Percentiles rank a stretch among this genome's conserved stretches.
Conservation (phyloP, 2,113 vertebrate species). For the Prunella himalayana region DNA sequence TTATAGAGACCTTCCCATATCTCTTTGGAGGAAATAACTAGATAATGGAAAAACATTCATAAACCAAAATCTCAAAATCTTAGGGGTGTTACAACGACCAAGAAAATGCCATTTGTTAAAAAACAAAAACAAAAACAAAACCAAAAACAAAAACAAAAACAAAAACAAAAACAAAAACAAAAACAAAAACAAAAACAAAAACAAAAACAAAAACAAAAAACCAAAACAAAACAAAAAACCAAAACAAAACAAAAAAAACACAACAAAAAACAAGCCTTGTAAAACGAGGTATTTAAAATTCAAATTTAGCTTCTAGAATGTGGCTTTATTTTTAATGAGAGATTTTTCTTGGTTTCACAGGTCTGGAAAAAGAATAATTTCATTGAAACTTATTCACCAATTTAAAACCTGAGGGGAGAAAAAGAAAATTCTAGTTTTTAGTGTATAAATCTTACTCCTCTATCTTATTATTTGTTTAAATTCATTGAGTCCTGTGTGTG, state of each 20-base stretch:
- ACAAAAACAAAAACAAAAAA: no score
- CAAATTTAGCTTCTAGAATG: not conserved
- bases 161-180: no score
- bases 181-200: no score
- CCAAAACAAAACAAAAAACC: no score
- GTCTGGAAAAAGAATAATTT: not conserved
- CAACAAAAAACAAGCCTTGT: not conserved
- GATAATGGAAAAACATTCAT: not conserved
- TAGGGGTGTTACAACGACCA: not conserved
- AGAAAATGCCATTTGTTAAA: not conserved
- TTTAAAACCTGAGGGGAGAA: not conserved
- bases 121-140: no score
- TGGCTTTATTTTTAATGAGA: not conserved
- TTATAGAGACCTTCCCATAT: not conserved
- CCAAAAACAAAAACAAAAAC: no score
- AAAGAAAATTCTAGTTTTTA: not conserved
- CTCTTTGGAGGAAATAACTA: not conserved
- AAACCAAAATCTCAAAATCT: not conserved
- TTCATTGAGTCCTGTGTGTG: fast-evolving
- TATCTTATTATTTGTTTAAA: not conserved
- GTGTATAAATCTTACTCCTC: not conserved
- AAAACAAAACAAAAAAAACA: no score
- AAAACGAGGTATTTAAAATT: not conserved
- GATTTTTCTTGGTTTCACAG: not conserved
- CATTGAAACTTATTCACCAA: not conserved